Conservation (phyloP, 2,113 vertebrate genomes). For the Myocastor coypus region DNA sequence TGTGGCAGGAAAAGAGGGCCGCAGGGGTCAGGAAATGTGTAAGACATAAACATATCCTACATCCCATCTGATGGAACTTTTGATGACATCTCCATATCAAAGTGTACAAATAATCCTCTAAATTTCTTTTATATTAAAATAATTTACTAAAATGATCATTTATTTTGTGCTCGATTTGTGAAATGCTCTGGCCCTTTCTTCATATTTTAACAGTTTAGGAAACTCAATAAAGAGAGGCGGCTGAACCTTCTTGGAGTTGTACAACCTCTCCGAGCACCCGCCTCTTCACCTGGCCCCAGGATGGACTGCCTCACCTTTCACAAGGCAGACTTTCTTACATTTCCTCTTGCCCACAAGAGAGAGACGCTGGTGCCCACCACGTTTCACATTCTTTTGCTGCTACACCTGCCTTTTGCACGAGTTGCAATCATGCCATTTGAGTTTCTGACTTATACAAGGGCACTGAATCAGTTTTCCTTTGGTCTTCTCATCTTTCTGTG, state of each 20-base stretch:
- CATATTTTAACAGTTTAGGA: not conserved
- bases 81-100: not conserved
- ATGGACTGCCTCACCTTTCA: not conserved
- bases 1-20: not conserved
- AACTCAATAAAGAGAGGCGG: not conserved
- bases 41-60: not conserved
- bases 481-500: not conserved
- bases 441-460: not conserved
- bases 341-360: not conserved
- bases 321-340: not conserved
- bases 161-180: not conserved
- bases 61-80: not conserved
- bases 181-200: not conserved
- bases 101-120: not conserved
- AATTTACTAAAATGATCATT: not conserved
- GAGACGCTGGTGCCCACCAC: not conserved
- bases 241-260: not conserved
- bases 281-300: not conserved
- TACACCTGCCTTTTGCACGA: not conserved
- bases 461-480: not conserved
- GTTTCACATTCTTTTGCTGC: not conserved
- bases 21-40: not conserved
- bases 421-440: not conserved
- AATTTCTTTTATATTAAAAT: not conserved
- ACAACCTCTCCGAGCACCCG: not conserved